phyloP scores from a whole-genome alignment of 2,888 invertebrate species.

The Erebia ligea region DNA sequence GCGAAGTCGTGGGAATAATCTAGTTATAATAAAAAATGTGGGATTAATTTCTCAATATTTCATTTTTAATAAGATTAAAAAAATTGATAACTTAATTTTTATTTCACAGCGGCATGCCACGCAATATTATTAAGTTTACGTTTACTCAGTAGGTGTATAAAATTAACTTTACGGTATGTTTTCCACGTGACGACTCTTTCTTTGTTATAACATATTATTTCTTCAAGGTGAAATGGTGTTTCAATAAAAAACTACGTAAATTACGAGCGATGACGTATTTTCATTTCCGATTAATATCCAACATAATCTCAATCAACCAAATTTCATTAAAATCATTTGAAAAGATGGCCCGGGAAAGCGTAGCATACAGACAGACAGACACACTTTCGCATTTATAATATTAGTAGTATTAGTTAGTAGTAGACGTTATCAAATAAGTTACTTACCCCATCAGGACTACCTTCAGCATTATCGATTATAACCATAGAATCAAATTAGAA shows the following conservation, averaged over 20 bases:
- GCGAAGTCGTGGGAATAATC: no score
- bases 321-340: no score
- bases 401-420: no score
- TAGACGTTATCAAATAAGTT: not conserved
- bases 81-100: not conserved
- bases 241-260: not conserved
- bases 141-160: not conserved
- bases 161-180: not conserved
- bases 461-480: constrained; percentile 26
- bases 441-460: constrained; percentile 36
- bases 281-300: not conserved
- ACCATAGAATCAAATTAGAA: constrained; percentile 31
- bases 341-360: no score
- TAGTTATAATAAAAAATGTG: no score
- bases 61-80: not conserved
- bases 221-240: constrained; percentile 12
- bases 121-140: not conserved
- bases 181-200: not conserved
- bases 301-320: no score
- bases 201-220: not conserved
- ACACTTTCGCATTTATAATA: no score
- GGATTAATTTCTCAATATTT: no score
- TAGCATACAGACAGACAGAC: no score
- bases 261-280: not conserved
- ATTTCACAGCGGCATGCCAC: not conserved